These are phyloP conservation scores for Drosophila busckii DNA, from an alignment of 1,140 invertebrate species.

Conservation along the genomic window DNA sequence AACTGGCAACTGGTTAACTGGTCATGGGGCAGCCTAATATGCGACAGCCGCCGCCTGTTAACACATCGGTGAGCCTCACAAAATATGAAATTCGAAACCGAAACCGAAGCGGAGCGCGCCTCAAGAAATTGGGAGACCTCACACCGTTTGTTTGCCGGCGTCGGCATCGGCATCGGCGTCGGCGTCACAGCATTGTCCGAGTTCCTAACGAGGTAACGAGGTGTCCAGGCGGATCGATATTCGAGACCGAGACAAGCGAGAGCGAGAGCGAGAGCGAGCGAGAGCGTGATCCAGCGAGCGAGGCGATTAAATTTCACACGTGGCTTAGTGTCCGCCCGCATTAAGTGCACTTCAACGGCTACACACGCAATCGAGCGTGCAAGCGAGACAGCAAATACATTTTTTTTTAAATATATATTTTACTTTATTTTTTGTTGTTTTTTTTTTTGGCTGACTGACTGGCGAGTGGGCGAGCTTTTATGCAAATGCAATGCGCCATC, in stretches of 20 bases:
- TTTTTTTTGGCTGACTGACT: background rate
- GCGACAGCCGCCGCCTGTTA: slow-evolving; percentile 71
- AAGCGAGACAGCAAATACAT: background rate
- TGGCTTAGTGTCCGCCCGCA: slow-evolving; percentile 76
- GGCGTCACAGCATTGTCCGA: no score
- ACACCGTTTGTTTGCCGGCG: slow-evolving; percentile 32
- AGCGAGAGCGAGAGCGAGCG: slow-evolving; percentile 23
- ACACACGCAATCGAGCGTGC: background rate
- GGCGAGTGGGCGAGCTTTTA: slow-evolving; percentile 30
- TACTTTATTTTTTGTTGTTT: background rate
- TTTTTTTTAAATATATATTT: background rate
- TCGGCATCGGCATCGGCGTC: background rate
- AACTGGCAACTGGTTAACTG: slow-evolving; percentile 3
- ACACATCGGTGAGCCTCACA: slow-evolving; percentile 72
- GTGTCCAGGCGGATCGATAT: slow-evolving; percentile 73
- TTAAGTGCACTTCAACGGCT: slow-evolving; percentile 61
- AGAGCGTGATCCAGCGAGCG: slow-evolving; percentile 13
- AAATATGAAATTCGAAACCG: slow-evolving; percentile 74
- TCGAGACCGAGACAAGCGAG: slow-evolving; percentile 37
- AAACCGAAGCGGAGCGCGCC: slow-evolving; percentile 51
- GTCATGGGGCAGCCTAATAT: slow-evolving; percentile 52
- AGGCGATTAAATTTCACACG: slow-evolving; percentile 75
- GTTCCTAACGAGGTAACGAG: slow-evolving; percentile 70
- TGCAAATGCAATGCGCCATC: slow-evolving; percentile 48
- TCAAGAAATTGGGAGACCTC: slow-evolving; percentile 24